phyloP scores from a whole-genome alignment of 2,113 vertebrate genomes.

The Spea bombifrons region DNA sequence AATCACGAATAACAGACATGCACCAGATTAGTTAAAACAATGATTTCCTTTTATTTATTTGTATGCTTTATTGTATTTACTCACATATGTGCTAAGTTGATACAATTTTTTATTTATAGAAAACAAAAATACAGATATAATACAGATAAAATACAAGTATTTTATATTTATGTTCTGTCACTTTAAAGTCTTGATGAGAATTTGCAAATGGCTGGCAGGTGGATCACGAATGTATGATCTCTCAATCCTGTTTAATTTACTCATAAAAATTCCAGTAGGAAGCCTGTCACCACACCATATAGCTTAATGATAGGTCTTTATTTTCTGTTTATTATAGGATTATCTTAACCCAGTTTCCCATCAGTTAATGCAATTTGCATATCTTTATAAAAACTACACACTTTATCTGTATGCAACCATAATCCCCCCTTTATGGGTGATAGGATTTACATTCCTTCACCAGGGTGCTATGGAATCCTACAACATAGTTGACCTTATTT shows the following conservation, averaged over 20 bases:
- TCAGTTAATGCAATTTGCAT: slow-evolving; percentile 20
- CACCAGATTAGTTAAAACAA: too few relatives aligned
- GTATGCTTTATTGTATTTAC: too few relatives aligned
- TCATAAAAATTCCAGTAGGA: slow-evolving; percentile 37
- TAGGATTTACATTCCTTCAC: slow-evolving; percentile 32
- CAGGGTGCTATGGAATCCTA: slow-evolving; percentile 16
- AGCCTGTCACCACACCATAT: slow-evolving; percentile 6
- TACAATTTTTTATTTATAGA: too few relatives aligned
- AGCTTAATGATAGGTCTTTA: slow-evolving; percentile 6
- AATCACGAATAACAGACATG: too few relatives aligned
- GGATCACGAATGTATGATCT: background rate
- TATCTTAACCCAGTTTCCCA: slow-evolving; percentile 13
- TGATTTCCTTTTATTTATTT: too few relatives aligned
- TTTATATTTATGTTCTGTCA: background rate
- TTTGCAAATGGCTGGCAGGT: background rate
- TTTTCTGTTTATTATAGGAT: slow-evolving; percentile 28
- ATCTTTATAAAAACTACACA: slow-evolving; percentile 8
- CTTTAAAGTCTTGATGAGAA: background rate
- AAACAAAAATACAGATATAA: too few relatives aligned
- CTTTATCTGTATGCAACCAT: slow-evolving; percentile 7
- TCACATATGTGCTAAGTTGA: too few relatives aligned
- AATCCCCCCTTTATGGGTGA: slow-evolving; percentile 23
- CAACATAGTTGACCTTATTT: background rate
- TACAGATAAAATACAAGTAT: too few relatives aligned
- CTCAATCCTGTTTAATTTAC: slow-evolving; percentile 3